Evolutionary conservation across 2,797 vertebrate species (phyloP).

Genomic region (Peromyscus aztecus): DNA sequence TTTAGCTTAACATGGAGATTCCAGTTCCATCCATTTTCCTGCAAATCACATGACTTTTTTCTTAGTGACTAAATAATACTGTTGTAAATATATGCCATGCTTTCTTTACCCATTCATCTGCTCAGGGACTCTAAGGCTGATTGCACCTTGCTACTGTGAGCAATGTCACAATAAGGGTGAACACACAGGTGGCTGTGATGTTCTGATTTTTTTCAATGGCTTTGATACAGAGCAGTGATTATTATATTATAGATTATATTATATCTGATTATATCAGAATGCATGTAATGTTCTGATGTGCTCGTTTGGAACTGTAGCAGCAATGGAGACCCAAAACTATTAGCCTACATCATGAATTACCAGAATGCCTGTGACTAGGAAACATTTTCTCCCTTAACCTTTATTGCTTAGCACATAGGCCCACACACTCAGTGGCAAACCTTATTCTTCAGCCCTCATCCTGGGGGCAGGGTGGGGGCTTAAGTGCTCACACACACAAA

Average conservation of each 20-base stretch:
- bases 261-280: no score
- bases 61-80: not conserved
- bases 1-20: not conserved
- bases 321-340: not conserved
- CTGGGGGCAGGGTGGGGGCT: not conserved
- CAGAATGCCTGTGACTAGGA: not conserved
- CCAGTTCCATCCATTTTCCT: not conserved
- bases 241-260: no score
- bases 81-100: no score
- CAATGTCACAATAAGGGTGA: no score
- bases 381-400: not conserved
- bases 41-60: not conserved
- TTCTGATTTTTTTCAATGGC: not conserved
- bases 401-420: not conserved
- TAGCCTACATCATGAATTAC: not conserved
- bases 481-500: not conserved
- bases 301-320: not conserved
- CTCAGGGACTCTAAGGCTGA: not conserved
- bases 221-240: slow-evolving; percentile 14
- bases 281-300: not conserved
- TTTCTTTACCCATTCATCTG: no score
- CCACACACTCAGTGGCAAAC: not conserved
- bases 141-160: not conserved
- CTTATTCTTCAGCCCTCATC: not conserved
- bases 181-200: no score